Conservation (phyloP, 2,888 invertebrate species). For the Drosophila mimetica region DNA sequence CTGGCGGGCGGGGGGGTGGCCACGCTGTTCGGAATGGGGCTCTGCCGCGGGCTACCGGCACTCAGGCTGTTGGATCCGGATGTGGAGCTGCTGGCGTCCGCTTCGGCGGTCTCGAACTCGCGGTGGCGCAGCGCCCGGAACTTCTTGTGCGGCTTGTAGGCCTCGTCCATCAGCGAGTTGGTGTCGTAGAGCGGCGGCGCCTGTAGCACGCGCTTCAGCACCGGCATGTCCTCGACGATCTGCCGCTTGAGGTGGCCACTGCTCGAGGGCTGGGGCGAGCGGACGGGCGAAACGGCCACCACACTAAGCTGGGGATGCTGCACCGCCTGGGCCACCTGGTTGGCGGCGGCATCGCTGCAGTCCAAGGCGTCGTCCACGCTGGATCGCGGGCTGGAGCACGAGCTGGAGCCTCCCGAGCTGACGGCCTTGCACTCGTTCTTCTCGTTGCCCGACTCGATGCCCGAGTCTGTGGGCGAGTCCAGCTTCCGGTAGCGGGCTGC, state of each 20-base stretch:
- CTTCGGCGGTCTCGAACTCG: constrained; percentile 90
- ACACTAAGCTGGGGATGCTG: constrained; percentile 67
- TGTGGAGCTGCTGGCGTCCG: constrained; percentile 85
- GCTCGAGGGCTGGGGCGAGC: constrained; percentile 83
- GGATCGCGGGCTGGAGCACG: constrained; percentile 94
- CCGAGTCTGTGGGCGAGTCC: constrained; percentile 96
- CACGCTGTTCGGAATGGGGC: constrained; percentile 71
- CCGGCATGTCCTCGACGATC: constrained; percentile 95
- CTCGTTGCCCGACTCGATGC: constrained; percentile 96
- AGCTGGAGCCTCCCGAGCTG: constrained; percentile 89
- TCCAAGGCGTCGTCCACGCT: constrained; percentile 92
- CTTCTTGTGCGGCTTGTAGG: constrained; percentile 97
- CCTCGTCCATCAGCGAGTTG: constrained; percentile 96
- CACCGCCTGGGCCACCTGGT: constrained; percentile 36
- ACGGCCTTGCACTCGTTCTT: constrained; percentile 93
- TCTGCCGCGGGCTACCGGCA: constrained; percentile 71
- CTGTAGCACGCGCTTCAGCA: constrained; percentile 95
- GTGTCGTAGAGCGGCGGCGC: constrained; percentile 96
- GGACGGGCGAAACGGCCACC: constrained; percentile 80
- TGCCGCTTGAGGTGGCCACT: constrained; percentile 84
- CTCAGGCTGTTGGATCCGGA: constrained; percentile 85
- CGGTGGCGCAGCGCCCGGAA: constrained; percentile 93
- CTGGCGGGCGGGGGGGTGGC: constrained; percentile 68
- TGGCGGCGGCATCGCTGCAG: constrained; percentile 80
- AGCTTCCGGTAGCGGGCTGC: constrained; percentile 90